These are phyloP conservation scores for Therioaphis trifolii DNA, from an alignment of 2,888 invertebrate species.

Conservation along the genomic window DNA sequence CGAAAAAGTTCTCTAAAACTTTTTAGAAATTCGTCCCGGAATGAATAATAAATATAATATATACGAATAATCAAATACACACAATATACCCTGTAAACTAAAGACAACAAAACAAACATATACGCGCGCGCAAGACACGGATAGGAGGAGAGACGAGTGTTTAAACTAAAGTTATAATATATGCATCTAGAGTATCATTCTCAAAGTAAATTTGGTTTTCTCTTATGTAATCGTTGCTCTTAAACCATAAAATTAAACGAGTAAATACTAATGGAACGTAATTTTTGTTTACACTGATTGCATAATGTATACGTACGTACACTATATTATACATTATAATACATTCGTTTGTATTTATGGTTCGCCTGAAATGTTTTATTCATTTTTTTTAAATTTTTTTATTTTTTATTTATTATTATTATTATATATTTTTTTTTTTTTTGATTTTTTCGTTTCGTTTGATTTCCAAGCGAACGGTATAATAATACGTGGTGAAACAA, in stretches of 20 bases:
- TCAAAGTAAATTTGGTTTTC: slow-evolving; percentile 51
- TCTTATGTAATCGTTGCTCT: slow-evolving; percentile 33
- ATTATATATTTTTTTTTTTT: too few species aligned
- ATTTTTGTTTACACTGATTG: slow-evolving; percentile 42
- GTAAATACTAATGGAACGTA: slow-evolving; percentile 25
- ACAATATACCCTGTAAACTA: neutral
- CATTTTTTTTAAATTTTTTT: neutral
- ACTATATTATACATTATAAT: neutral
- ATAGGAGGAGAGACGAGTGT: neutral
- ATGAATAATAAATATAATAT: slow-evolving; percentile 36
- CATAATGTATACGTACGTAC: neutral
- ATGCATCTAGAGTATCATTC: slow-evolving; percentile 42
- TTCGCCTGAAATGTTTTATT: neutral
- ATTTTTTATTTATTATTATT: too few species aligned
- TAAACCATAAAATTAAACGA: slow-evolving; percentile 42
- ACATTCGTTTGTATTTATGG: neutral
- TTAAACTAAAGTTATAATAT: slow-evolving; percentile 48
- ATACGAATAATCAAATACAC: slow-evolving; percentile 33
- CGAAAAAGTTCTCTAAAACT: neutral
- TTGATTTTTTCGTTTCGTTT: too few species aligned
- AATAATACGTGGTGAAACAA: too few species aligned
- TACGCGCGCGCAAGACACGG: too few species aligned
- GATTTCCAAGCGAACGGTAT: too few species aligned
- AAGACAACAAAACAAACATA: slow-evolving; percentile 37
- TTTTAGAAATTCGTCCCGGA: neutral